Conservation (phyloP, 2,888 invertebrate genomes). For the Eueremaeus valkanovi region DNA sequence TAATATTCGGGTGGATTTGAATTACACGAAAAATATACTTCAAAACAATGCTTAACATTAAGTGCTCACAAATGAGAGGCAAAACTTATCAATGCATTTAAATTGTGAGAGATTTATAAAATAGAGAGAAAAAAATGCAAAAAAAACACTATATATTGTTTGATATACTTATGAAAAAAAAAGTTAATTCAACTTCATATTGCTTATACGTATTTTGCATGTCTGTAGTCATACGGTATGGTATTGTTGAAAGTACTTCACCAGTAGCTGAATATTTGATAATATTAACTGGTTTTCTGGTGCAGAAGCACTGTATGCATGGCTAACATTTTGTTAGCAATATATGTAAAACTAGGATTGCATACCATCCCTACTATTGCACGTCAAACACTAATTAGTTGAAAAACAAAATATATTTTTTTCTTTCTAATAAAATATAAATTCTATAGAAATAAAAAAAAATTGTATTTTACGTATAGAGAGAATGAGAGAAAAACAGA, state of each 20-base stretch:
- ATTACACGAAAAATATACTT: no score
- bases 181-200: no score
- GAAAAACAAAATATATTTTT: conserved; percentile 22
- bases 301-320: not conserved
- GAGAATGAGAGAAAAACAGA: no score
- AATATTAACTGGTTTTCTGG: not conserved
- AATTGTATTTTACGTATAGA: no score
- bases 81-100: no score
- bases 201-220: not conserved
- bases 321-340: not conserved
- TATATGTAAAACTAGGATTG: not conserved
- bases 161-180: no score
- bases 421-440: not conserved
- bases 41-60: no score
- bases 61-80: no score
- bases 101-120: no score
- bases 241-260: not conserved
- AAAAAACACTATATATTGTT: no score
- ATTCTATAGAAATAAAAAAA: not conserved
- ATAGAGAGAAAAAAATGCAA: no score
- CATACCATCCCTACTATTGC: conserved; percentile 13
- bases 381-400: conserved; percentile 24
- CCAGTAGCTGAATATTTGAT: conserved; percentile 12
- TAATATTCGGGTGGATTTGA: no score
- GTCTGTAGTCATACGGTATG: not conserved